phyloP scores from a whole-genome alignment of 2,888 invertebrate species.

The Pherbina coryleti region DNA sequence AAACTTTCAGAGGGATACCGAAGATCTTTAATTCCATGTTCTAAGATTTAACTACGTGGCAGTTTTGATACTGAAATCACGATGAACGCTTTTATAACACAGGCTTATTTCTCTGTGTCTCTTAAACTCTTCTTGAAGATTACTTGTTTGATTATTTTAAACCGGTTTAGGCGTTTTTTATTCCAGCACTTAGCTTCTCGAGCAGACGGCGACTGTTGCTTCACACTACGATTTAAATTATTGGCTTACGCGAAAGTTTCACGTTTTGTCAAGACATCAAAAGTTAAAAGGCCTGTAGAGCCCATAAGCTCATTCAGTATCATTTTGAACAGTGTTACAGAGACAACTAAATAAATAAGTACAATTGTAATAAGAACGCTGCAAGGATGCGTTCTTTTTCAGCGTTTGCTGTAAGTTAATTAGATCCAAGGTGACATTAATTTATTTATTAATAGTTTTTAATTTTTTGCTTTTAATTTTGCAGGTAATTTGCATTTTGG shows the following conservation, averaged over 20 bases:
- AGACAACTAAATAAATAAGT: slow-evolving; percentile 12
- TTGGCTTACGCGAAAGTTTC: no score
- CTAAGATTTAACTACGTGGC: no score
- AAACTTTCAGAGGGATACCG: no score
- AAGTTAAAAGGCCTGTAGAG: not conserved
- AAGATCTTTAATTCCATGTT: no score
- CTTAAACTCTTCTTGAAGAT: not conserved
- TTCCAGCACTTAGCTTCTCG: not conserved
- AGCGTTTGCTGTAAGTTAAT: slow-evolving; percentile 55
- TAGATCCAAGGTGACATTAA: not conserved
- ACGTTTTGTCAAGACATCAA: not conserved
- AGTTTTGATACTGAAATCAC: no score
- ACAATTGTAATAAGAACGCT: not conserved
- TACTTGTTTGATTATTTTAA: not conserved
- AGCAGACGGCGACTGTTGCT: not conserved
- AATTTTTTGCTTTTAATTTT: not conserved
- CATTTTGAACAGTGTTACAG: slow-evolving; percentile 7
- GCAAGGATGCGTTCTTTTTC: slow-evolving; percentile 53
- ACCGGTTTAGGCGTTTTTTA: not conserved
- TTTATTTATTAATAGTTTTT: not conserved
- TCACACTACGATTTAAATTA: no score
- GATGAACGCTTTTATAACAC: not conserved
- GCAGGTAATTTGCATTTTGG: slow-evolving; percentile 50
- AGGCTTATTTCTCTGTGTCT: not conserved
- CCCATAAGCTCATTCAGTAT: slow-evolving; percentile 4